Percentiles rank a stretch among this genome's conserved stretches.
Evolutionary conservation across 2,888 invertebrate species (phyloP).

Genomic region (Sphaerophoria rueppellii): DNA sequence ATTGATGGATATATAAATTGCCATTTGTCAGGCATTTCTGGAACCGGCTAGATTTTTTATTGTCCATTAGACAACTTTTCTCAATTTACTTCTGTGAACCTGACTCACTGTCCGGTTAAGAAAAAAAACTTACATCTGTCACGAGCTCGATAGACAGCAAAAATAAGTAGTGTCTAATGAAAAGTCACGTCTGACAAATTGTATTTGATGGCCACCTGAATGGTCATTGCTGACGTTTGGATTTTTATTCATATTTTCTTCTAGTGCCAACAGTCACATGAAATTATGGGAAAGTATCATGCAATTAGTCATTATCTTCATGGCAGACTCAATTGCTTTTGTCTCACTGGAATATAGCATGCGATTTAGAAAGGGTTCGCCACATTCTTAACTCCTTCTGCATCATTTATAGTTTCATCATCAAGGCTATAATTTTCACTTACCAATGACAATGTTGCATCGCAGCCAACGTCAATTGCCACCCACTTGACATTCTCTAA

Average conservation of each 20-base stretch:
- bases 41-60: too few relatives aligned
- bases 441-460: constrained; percentile 4
- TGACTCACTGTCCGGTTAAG: too few relatives aligned
- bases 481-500: constrained; percentile 4
- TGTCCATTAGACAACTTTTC: too few relatives aligned
- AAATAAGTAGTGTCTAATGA: background rate
- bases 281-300: background rate
- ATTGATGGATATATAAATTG: too few relatives aligned
- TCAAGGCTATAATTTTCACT: background rate
- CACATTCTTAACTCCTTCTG: background rate
- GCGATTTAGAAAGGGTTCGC: too few relatives aligned
- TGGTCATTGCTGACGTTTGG: too few relatives aligned
- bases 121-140: too few relatives aligned
- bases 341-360: too few relatives aligned
- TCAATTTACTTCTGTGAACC: too few relatives aligned
- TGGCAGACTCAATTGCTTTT: too few relatives aligned
- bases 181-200: too few relatives aligned
- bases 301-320: constrained; percentile 16
- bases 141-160: too few relatives aligned
- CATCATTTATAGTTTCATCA: background rate
- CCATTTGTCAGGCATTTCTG: background rate
- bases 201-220: background rate
- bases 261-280: background rate
- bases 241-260: background rate
- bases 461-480: background rate